Evolutionary conservation across 2,888 invertebrate genomes (phyloP).

Genomic region (Leucoma salicis): DNA sequence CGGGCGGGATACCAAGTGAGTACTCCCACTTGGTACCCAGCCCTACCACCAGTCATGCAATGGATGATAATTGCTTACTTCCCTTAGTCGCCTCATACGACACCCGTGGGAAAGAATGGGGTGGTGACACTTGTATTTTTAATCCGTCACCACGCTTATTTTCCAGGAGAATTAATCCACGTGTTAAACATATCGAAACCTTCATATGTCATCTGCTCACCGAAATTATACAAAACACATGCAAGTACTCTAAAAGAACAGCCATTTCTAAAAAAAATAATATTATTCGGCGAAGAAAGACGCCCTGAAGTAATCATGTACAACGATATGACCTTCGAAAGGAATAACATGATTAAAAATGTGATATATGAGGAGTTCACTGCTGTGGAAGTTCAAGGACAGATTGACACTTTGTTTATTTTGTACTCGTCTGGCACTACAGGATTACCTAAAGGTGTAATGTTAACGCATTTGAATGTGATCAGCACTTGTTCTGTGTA

Average conservation of each 20-base stretch:
- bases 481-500: conserved; percentile 43
- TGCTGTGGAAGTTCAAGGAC: conserved; percentile 47
- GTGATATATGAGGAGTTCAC: conserved; percentile 49
- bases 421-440: conserved; percentile 71
- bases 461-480: conserved; percentile 57
- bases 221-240: conserved; percentile 44
- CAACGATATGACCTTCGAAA: conserved; percentile 42
- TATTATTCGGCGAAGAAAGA: conserved; percentile 49
- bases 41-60: no score
- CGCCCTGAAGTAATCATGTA: conserved; percentile 36
- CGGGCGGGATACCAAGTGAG: no score
- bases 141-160: no score
- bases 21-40: no score
- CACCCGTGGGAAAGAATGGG: no score
- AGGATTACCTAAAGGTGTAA: conserved; percentile 66
- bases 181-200: conserved; percentile 57
- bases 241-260: conserved; percentile 36
- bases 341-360: conserved; percentile 31
- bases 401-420: conserved; percentile 49
- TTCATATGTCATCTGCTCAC: conserved; percentile 54
- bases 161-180: conserved; percentile 62
- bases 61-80: no score
- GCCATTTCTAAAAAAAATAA: conserved; percentile 41
- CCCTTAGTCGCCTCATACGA: no score
- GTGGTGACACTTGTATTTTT: no score